Evolutionary conservation across 2,888 invertebrate species (phyloP).

Genomic region (Zonitis immaculata): DNA sequence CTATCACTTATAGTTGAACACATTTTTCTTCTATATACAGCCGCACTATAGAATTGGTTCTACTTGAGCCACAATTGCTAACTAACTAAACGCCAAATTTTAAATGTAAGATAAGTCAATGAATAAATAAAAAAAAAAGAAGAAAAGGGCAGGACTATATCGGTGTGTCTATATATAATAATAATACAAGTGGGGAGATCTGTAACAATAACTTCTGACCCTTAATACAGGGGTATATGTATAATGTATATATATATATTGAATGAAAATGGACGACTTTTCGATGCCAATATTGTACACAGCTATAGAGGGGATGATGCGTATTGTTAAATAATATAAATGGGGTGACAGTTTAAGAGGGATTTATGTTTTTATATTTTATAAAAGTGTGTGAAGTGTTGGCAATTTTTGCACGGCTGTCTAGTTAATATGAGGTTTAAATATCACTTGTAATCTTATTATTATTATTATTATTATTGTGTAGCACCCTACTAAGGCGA

Average conservation of each 20-base stretch:
- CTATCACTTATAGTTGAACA: conserved; percentile 15
- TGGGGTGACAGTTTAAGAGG: conserved; percentile 28
- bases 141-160: conserved; percentile 43
- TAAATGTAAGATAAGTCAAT: conserved; percentile 41
- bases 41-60: too few relatives aligned
- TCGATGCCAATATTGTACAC: conserved; percentile 34
- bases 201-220: conserved; percentile 46
- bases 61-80: conserved; percentile 38
- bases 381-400: conserved; percentile 37
- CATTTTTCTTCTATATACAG: too few relatives aligned
- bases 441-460: conserved; percentile 32
- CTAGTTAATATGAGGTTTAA: conserved; percentile 41
- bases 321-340: conserved; percentile 24
- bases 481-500: background rate
- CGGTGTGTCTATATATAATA: too few relatives aligned
- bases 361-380: conserved; percentile 30
- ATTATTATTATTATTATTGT: background rate
- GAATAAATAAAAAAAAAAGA: conserved; percentile 33
- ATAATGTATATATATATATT: conserved; percentile 20
- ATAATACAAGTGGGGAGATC: conserved; percentile 44
- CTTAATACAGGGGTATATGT: conserved; percentile 43
- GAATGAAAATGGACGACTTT: conserved; percentile 44
- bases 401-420: conserved; percentile 47
- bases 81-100: conserved; percentile 45
- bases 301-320: too few relatives aligned